These are phyloP conservation scores for Catharus minimus DNA, from an alignment of 2,113 vertebrate species.

Conservation along the genomic window DNA sequence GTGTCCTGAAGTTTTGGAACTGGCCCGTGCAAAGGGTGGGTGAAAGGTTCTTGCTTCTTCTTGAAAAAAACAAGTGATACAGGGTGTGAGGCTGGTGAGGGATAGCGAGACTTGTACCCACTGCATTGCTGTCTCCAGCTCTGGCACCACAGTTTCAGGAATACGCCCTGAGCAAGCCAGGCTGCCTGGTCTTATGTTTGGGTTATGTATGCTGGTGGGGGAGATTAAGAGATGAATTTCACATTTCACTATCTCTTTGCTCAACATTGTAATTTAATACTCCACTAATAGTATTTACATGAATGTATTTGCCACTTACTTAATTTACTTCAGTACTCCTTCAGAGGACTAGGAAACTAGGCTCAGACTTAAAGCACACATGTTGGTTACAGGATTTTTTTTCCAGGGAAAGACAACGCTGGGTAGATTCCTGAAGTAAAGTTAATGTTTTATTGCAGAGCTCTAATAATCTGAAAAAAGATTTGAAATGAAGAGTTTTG, in stretches of 20 bases:
- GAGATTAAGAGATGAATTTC: background rate
- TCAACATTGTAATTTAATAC: accelerated
- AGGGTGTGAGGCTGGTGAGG: background rate
- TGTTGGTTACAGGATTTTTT: background rate
- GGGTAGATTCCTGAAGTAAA: background rate
- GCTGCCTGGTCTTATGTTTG: background rate
- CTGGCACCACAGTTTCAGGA: accelerated
- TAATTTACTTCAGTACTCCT: background rate
- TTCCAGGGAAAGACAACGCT: background rate
- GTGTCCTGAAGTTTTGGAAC: background rate
- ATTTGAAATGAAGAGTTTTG: background rate
- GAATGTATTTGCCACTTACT: background rate
- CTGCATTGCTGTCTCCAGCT: accelerated
- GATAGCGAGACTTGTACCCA: accelerated
- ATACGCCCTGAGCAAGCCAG: accelerated
- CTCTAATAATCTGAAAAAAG: background rate
- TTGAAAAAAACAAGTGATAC: background rate
- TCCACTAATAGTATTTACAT: background rate
- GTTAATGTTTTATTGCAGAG: background rate
- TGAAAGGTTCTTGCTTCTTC: background rate
- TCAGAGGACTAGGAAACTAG: background rate
- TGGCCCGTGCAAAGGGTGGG: background rate
- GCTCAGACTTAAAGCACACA: background rate
- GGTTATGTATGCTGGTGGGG: accelerated
- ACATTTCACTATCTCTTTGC: background rate